phyloP scores from a whole-genome alignment of 1,140 invertebrate species.

The Trichonephila clavipes region DNA sequence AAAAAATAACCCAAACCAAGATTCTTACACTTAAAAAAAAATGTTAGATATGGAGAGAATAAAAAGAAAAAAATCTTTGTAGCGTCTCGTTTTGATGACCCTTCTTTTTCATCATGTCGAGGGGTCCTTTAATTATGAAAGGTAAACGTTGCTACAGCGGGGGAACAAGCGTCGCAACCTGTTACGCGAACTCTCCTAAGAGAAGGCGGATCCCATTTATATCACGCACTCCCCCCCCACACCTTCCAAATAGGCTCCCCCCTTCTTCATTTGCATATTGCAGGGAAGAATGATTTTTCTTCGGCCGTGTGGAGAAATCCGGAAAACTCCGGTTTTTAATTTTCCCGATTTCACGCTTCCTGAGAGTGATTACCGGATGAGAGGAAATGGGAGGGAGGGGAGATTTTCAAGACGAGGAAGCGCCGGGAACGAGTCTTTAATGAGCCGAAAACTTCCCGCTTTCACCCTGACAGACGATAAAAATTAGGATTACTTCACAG shows the following conservation, averaged over 20 bases:
- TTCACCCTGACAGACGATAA: constrained; percentile 16
- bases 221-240: neutral
- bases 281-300: constrained; percentile 30
- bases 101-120: neutral
- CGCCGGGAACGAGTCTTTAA: constrained; percentile 6
- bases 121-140: constrained; percentile 1
- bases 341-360: constrained; percentile 64
- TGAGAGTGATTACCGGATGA: constrained; percentile 56
- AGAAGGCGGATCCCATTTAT: neutral
- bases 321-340: constrained; percentile 54
- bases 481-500: constrained; percentile 18
- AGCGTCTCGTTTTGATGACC: neutral
- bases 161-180: neutral
- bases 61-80: neutral
- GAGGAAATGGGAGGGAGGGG: neutral
- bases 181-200: neutral
- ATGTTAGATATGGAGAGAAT: neutral
- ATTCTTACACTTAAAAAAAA: neutral
- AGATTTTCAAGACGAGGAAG: neutral
- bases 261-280: constrained; percentile 25
- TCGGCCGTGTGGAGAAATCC: constrained; percentile 4
- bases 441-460: constrained; percentile 40
- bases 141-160: neutral
- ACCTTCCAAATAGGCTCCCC: neutral
- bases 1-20: neutral